Conservation (phyloP, 2,888 invertebrate species). For the Drosophila eohydei region DNA sequence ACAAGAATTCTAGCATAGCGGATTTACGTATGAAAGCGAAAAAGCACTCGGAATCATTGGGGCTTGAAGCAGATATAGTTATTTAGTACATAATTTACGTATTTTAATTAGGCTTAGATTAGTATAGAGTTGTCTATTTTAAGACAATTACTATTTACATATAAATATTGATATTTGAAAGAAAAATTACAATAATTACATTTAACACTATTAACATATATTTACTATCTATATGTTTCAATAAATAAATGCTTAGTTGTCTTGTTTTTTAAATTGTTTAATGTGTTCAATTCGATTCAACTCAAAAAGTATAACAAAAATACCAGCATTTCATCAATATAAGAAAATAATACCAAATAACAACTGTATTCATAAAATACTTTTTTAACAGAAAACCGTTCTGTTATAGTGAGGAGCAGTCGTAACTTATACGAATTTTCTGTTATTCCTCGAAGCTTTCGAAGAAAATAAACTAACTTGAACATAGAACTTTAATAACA, state of each 20-base stretch:
- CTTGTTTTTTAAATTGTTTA: slow-evolving; percentile 43
- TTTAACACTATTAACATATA: slow-evolving; percentile 46
- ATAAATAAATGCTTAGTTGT: slow-evolving; percentile 57
- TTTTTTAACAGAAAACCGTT: not conserved
- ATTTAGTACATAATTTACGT: slow-evolving; percentile 53
- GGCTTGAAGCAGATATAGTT: slow-evolving; percentile 78
- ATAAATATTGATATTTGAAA: slow-evolving; percentile 20
- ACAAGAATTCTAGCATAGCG: slow-evolving; percentile 96
- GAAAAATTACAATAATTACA: slow-evolving; percentile 50
- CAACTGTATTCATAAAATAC: not conserved
- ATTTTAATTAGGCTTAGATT: slow-evolving; percentile 31
- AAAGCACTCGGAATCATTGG: slow-evolving; percentile 95
- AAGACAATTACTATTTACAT: slow-evolving; percentile 45
- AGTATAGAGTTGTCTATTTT: slow-evolving; percentile 52
- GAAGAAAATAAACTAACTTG: not conserved
- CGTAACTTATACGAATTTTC: not conserved
- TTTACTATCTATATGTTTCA: slow-evolving; percentile 41
- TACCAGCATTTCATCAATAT: not conserved
- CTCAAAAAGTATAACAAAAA: not conserved
- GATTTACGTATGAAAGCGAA: slow-evolving; percentile 96
- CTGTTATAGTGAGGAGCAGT: not conserved
- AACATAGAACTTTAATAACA: not conserved
- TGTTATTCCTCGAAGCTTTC: not conserved
- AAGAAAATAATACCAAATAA: not conserved
- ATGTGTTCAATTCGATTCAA: not conserved